Conservation (phyloP, 2,888 invertebrate genomes). For the Euplagia quadripunctaria region DNA sequence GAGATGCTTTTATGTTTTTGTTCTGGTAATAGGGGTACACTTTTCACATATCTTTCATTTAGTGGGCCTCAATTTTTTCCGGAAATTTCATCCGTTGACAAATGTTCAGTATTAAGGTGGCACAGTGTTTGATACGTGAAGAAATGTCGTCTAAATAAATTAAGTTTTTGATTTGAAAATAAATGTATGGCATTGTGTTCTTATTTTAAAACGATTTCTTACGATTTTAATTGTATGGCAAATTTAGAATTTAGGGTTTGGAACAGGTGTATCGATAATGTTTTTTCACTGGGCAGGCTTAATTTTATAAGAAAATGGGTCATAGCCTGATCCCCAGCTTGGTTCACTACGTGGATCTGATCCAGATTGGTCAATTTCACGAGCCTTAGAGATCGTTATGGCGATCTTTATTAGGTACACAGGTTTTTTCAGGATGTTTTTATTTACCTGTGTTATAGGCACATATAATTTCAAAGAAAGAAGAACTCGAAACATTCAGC, state of each 20-base stretch:
- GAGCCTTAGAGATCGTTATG: no score
- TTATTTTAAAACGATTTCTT: neutral
- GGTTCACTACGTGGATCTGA: no score
- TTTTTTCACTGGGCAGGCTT: no score
- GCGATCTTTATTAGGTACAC: no score
- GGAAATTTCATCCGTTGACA: slow-evolving; percentile 55
- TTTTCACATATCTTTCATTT: slow-evolving; percentile 51
- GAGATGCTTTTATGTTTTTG: slow-evolving; percentile 34
- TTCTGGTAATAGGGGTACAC: slow-evolving; percentile 46
- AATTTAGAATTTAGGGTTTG: neutral
- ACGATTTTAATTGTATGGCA: neutral
- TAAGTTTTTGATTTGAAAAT: neutral
- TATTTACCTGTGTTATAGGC: no score
- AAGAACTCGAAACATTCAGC: no score
- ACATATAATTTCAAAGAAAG: no score
- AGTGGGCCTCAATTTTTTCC: slow-evolving; percentile 49
- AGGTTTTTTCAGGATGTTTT: neutral
- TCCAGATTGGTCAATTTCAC: no score
- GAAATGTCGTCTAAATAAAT: neutral
- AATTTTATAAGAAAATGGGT: no score
- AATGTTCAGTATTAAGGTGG: slow-evolving; percentile 57
- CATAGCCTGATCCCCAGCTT: no score
- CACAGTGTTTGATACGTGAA: slow-evolving; percentile 35
- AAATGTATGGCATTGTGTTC: no score
- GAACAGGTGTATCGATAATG: no score